Percentiles rank a stretch among this genome's conserved stretches.
These are phyloP conservation scores for Bacillus rossius DNA, from an alignment of 1,140 invertebrate genomes.

Conservation along the genomic window DNA sequence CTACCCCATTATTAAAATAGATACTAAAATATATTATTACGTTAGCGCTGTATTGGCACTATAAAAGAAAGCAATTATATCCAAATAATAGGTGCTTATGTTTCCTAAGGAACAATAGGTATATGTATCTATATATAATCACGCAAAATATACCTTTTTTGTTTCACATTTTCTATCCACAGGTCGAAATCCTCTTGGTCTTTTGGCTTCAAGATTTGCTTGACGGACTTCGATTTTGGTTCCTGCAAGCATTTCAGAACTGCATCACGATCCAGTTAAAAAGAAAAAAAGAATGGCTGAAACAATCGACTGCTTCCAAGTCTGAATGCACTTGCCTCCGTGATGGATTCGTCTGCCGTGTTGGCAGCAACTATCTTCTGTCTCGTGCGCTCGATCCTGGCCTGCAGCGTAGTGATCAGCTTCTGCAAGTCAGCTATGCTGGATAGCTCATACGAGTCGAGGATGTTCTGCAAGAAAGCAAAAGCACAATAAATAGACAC, in stretches of 20 bases:
- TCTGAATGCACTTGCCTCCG: constrained; percentile 46
- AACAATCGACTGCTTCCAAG: too few species aligned
- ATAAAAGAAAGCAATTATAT: too few species aligned
- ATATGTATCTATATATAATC: too few species aligned
- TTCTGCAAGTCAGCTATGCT: constrained; percentile 58
- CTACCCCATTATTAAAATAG: too few species aligned
- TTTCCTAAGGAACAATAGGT: too few species aligned
- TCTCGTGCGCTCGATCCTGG: constrained; percentile 71
- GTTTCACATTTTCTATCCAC: constrained; percentile 62
- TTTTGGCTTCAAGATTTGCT: constrained; percentile 48
- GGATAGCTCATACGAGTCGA: constrained; percentile 53
- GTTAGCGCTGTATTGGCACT: too few species aligned
- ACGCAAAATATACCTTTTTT: constrained; percentile 60
- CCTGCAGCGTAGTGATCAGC: constrained; percentile 66
- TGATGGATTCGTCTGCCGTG: constrained; percentile 55
- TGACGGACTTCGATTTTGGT: constrained; percentile 37
- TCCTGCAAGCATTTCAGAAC: constrained; percentile 34
- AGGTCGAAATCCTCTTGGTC: constrained; percentile 58
- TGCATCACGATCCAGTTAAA: too few species aligned
- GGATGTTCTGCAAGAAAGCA: constrained; percentile 42
- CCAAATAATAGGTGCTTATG: too few species aligned
- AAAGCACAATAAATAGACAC: too few species aligned
- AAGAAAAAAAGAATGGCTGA: too few species aligned
- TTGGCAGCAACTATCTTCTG: constrained; percentile 69
- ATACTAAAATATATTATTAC: too few species aligned